Conservation (phyloP, 2,888 invertebrate species). For the Nomada lathburiana region DNA sequence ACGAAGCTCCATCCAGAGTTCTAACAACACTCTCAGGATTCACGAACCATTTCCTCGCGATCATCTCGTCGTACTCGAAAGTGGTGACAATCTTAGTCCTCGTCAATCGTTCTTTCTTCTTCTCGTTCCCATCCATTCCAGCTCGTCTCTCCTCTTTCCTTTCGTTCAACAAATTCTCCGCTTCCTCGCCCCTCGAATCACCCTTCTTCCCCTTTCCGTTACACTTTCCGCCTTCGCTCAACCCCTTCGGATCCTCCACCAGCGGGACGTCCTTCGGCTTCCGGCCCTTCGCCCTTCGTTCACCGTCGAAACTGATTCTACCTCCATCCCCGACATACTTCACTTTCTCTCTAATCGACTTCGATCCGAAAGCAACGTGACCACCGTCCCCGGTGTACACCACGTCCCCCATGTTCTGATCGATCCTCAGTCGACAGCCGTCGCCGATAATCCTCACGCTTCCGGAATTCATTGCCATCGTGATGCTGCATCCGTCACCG, state of each 20-base stretch:
- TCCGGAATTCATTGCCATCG: constrained; percentile 73
- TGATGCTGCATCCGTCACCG: constrained; percentile 79
- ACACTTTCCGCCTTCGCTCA: neutral
- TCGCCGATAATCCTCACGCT: constrained; percentile 77
- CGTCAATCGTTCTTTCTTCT: constrained; percentile 1
- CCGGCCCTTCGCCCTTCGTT: neutral
- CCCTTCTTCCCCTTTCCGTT: neutral
- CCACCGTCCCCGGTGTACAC: constrained; percentile 80
- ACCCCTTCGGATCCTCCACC: neutral
- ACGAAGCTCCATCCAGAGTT: constrained; percentile 9
- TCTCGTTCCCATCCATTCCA: neutral
- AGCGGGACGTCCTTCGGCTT: neutral
- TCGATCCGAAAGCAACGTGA: constrained; percentile 71
- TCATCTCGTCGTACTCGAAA: constrained; percentile 33
- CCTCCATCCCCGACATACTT: constrained; percentile 78
- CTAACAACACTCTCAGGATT: constrained; percentile 32
- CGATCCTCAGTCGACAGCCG: constrained; percentile 75
- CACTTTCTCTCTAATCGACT: constrained; percentile 70
- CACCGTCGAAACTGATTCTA: constrained; percentile 52
- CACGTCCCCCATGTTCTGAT: constrained; percentile 74
- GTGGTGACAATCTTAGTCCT: constrained; percentile 50
- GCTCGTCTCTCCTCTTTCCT: neutral
- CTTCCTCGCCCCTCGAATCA: neutral
- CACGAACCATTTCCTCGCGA: constrained; percentile 40
- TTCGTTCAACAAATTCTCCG: constrained; percentile 39